Evolutionary conservation across 1,140 invertebrate genomes (phyloP), one percentile per base, ranked within the genome.

Genomic region (Drosophila ogumai): DNA sequence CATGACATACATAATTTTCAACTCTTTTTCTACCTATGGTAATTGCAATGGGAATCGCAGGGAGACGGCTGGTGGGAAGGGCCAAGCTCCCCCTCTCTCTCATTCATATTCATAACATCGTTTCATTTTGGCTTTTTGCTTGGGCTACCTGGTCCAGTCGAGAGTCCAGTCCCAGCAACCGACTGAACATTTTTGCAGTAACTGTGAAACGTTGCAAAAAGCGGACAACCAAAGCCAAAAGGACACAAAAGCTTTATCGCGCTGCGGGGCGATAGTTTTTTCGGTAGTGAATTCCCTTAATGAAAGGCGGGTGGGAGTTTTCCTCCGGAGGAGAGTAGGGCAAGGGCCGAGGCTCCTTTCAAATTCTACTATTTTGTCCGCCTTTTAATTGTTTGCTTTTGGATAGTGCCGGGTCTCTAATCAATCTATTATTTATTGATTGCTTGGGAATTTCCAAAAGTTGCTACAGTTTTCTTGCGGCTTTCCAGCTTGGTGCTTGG

Each of bases 61-160:
- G 32, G 55, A 41, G 46, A 43, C 12, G 55, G 55, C 49, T 7
- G 28, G 9, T n/a, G 32, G 28, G n/a, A 50, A 50, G 49, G 49
- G 49, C 49, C 4, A 10, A 9, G 28, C 28, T 50, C 3, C 49
- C 50, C 50, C 50, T 34, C 40, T 55, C 54, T 49, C 49, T 88
- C 84, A 87, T 87, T 87, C 84, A 87, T 87, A 87, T 87, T 87
- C 84, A 87, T 87, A 87, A 90, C 80, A 69, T 80, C 68, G 84
- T 87, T 87, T 87, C 82, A 71, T 88, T 79, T 67, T 65, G 60
- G 72, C 73, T 69, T 79, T 75, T 87, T 78, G 60, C 32, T 61
- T 61, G 41, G 44, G 55, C 65, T 52, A 58, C 71, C 79, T 65
- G 61, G 64, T 73, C 69, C 57, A 58, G 64, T 72, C 22, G 41